phyloP scores from a whole-genome alignment of 92 coral and sea anemone species.

The Epizoanthus stellaris region DNA sequence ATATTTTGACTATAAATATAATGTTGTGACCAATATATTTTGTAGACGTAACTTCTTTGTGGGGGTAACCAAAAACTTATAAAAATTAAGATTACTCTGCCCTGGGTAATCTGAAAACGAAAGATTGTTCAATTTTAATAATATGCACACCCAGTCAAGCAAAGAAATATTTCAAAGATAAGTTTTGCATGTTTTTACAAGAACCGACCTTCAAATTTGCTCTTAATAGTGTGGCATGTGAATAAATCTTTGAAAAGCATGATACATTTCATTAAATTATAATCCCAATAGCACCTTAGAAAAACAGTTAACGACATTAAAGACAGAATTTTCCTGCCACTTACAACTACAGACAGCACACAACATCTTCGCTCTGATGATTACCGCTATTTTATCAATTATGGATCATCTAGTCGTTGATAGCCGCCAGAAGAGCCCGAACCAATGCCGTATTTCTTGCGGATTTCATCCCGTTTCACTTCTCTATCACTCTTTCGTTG shows the following conservation, averaged over 20 bases:
- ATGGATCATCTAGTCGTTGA: slow-evolving; percentile 78
- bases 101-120: background rate
- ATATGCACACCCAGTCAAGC: slow-evolving; percentile 12
- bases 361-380: background rate
- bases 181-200: slow-evolving; percentile 25
- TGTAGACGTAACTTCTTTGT: background rate
- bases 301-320: background rate
- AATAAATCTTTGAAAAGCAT: background rate
- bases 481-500: slow-evolving; percentile 91
- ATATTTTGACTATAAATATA: too few relatives aligned
- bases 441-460: slow-evolving; percentile 94
- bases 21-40: background rate
- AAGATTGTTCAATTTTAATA: background rate
- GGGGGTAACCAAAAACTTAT: background rate
- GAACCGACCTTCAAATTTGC: background rate
- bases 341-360: background rate
- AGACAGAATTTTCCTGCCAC: background rate
- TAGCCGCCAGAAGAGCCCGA: slow-evolving; percentile 84
- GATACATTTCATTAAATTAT: background rate
- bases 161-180: slow-evolving; percentile 11
- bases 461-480: slow-evolving; percentile 82
- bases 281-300: background rate
- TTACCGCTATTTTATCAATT: background rate
- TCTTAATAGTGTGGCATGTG: background rate
- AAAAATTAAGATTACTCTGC: background rate